A percentile compares a stretch with the other conserved stretches of the same genome.
phyloP scores from a whole-genome alignment of 2,797 vertebrate species.

The Micromesistius poutassou region DNA sequence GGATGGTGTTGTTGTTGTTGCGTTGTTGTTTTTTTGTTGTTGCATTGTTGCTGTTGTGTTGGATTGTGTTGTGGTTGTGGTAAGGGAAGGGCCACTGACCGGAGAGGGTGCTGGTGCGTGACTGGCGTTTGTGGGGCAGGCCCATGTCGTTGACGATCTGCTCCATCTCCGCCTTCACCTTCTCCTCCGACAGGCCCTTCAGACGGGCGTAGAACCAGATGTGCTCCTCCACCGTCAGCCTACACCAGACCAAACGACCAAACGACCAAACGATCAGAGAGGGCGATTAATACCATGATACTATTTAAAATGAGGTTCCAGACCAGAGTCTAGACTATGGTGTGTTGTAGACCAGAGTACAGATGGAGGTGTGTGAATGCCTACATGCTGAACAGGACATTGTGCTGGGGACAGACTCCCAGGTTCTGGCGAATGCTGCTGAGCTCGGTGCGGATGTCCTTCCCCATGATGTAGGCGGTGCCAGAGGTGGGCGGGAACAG shows the following conservation, averaged over 20 bases:
- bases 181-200: slow-evolving; percentile 87
- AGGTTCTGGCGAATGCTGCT: slow-evolving; percentile 89
- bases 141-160: slow-evolving; percentile 92
- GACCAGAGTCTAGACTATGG: no score
- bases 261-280: background rate
- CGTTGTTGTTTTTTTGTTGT: background rate
- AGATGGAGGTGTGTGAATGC: slow-evolving; percentile 25
- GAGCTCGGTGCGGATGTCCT: slow-evolving; percentile 90
- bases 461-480: slow-evolving; percentile 94
- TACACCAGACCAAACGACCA: slow-evolving; percentile 53
- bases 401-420: slow-evolving; percentile 96
- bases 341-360: no score
- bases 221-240: slow-evolving; percentile 96
- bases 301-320: background rate
- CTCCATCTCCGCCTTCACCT: slow-evolving; percentile 90
- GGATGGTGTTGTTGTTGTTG: background rate
- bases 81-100: slow-evolving; percentile 66
- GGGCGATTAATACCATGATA: background rate
- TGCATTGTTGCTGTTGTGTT: background rate
- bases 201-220: slow-evolving; percentile 97
- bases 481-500: slow-evolving; percentile 95
- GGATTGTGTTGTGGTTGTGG: background rate
- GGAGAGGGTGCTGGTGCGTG: slow-evolving; percentile 87
- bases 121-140: slow-evolving; percentile 87
- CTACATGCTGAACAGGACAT: slow-evolving; percentile 93